Base-by-base conservation (phyloP, 1,140 invertebrate genomes). In the Radopholus similis region DNA sequence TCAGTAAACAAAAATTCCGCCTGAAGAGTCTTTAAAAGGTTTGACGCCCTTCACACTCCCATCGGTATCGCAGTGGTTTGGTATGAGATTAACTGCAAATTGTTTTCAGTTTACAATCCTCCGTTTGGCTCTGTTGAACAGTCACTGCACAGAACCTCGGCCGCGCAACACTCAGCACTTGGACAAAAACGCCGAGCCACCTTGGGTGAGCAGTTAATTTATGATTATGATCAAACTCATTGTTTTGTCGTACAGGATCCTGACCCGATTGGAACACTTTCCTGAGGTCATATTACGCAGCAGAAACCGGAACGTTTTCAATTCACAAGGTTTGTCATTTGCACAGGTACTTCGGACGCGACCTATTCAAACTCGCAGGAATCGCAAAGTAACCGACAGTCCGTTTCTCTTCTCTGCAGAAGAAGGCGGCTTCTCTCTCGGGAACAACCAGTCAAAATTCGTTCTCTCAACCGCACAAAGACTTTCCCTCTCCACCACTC, bases 141-240 rank as follows among this genome's bases (percentile, higher is more conserved):
- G 42, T 44, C 42, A 37, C 11, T 47, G 35, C 56, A 62, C 47
- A 44, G 54, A 55, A 42, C 70, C 65, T 57, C 26, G 58, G 37
- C 66, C 73, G n/a, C 71, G 66, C 55, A 69, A 68, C 53, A 64
- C 67, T 23, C 77, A 74, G 66, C 66, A 82, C 34, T 63, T 82
- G 44, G 74, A 80, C 77, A 76, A 71, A 57, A 80, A 80, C 77
- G 77, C 72, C 4, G 77, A 80, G 34, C 77, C 80, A 21, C 55
- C 56, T 70, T 66, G 64, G 64, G 64, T 51, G 23, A 9, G 47
- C 30, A 28, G 9, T 1, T 28, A 8, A 51, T 51, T 26, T 9
- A 1, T n/a, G n/a, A n/a, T n/a, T n/a, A n/a, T n/a, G n/a, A n/a
- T n/a, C n/a, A n/a, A n/a, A n/a, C n/a, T n/a, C 2, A 28, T 51